Evolutionary conservation across 2,797 vertebrate species (phyloP), one percentile per base, ranked within the genome.

Genomic region (Sarcoramphus papa): DNA sequence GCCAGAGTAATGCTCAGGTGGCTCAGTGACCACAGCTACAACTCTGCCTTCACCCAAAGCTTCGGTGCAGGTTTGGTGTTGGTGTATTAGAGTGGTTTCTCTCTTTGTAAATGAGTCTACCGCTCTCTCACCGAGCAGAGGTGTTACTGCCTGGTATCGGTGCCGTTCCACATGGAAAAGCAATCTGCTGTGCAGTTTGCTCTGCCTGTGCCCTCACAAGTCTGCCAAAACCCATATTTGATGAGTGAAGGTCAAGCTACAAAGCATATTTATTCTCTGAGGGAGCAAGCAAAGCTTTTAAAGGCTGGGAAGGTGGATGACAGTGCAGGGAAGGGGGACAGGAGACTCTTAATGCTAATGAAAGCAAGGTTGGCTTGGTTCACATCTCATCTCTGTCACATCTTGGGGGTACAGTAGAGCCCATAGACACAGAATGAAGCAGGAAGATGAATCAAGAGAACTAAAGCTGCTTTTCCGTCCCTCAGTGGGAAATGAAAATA

Each of bases 61-160:
- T 48, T 50, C 31, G 31, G 48, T 33, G 19, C 31, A 25, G 9
- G 57, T 33, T 45, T 0, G 0, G 2, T 15, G 20, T 20, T 41
- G 43, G 33, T 47, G 57, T 30, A 10, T 57, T 22, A 28, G 68
- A 40, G 45, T 5, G 21, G 10, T 21, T 87, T 50, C 41, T 51
- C 15, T 35, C 37, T 60, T 9, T 15, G 48, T 14, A 47, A n/a
- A 14, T 11, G 22, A 22, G 25, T 7, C 30, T 17, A 6, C 28
- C 5, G 45, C 41, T 74, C 47, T 37, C 19, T 59, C 59, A 5
- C 4, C 1, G 0, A 68, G 75, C 19, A 15, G 54, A 35, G 69
- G 7, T 31, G 3, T 78, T 60, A 3, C 50, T 64, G 40, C 54
- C 64, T 16, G 20, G 12, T 25, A 2, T 50, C 16, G 0, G 1